Evolutionary conservation across 2,113 vertebrate species (phyloP), one percentile per base, ranked within the genome.

Genomic region (Acrocephalus kingi): DNA sequence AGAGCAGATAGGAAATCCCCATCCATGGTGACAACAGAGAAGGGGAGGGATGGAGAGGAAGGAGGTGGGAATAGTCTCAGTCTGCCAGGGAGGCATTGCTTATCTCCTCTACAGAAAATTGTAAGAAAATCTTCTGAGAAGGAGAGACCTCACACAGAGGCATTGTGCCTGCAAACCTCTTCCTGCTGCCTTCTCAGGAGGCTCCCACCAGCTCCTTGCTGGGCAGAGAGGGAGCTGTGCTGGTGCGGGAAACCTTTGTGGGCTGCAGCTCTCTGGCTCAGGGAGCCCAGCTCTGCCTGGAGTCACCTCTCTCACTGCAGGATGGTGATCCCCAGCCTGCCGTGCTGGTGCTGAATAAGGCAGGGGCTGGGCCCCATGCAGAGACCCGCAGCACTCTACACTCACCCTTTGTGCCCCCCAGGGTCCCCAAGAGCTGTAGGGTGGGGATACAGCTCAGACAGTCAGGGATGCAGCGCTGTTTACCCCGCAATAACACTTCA

Each of bases 371-470:
- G 6, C 51, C 28, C 28, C n/a, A 3, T 13, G 59, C 59, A 73
- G 39, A 73, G 39, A 55, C 11, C 33, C 2, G 3, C 33, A 55
- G 49, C 68, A 48, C 28, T 14, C n/a, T 19, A 37, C 28, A 64
- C 35, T 49, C 51, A 49, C 30, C 10, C 12, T 41, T 28, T 48
- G 41, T 49, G 20, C 10, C 24, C 27, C 9, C 12, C 35, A 71
- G 10, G 35, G 19, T 56, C 51, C 41, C 28, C n/a, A 13, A 13
- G 51, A 75, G 15, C 30, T 0, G 0, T 16, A 48, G 41, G 51
- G n/a, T 39, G 51, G 24, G 35, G 35, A 49, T 66, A 37, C 35
- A 85, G 30, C 71, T 66, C 61, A 64, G n/a, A 8, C 14, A 55
- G 28, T 28, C 51, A 35, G 43, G 51, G 51, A n/a, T 30, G 30